Evolutionary conservation across 2,888 invertebrate genomes (phyloP), one percentile per base, ranked within the genome.

Genomic region (Drepana falcataria): DNA sequence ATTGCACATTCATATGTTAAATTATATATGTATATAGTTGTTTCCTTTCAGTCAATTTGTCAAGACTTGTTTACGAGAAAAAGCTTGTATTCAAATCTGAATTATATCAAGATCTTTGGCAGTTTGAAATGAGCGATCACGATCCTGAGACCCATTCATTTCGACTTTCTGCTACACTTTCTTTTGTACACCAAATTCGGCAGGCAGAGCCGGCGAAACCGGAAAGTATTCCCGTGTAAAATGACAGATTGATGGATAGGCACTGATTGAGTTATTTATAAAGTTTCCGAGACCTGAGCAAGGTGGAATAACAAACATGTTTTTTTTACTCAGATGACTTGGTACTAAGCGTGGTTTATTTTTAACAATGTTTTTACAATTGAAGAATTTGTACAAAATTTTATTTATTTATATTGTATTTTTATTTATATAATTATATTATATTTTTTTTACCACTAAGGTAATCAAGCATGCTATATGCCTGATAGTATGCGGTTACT

Each of bases 191-290:
- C 65, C 68, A 71, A 71, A 66, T 71, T 64, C 63, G 67, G 70
- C 69, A 69, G 71, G 72, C 75, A 44, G 44, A 44, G 65, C 58
- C 55, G 55, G 48, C 59, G 60, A 60, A 64, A 63, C 69, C 68
- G 66, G 65, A 73, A 73, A 73, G 71, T 75, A 73, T 73, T 74
- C 68, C 66, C 66, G 60, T 70, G 66, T 65, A 63, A 61, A 66
- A 73, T 71, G 80, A 77, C 79, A 80, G 73, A 65, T 71, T 80
- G 80, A 81, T 79, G 73, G 79, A 81, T 80, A 71, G 73, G 68
- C 64, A 63, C 67, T 73, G 74, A 79, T 79, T 75, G 73, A 66
- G 71, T 73, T 71, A 73, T 73, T 66, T 71, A 66, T 56, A 66
- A 65, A 66, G 63, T 68, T 49, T 69, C 54, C 41, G 53, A 69